Base-by-base conservation (phyloP, 2,797 vertebrate species). In the Pangasius sanitwongsei region DNA sequence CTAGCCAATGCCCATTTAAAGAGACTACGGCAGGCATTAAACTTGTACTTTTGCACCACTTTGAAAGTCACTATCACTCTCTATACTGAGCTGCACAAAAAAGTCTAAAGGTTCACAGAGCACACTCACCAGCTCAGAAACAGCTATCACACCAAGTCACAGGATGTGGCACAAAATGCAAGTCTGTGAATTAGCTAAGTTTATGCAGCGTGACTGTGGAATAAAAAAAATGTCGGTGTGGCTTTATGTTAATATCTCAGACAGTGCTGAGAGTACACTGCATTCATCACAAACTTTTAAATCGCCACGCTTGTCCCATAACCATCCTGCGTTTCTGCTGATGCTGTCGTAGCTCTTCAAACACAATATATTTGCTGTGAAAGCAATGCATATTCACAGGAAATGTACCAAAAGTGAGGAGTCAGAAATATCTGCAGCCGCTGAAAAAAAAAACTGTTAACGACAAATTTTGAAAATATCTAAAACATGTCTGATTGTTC, bases 231-330 rank as follows among this genome's bases (percentile, higher is more conserved):
- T 86, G 87, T 90, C 83, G 74, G 91, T 89, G 84, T 86, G 85
- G 85, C 70, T 81, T 93, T 92, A 92, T 90, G 88, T 89, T 87
- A 92, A 93, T 92, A 93, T 91, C 83, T 86, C 86, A 11, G 88
- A 85, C 80, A 31, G 72, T 61, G 87, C 69, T 78, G 81, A 88
- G 65, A 88, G 87, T 69, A 77, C 88, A 83, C 91, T 89, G 90
- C 50, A 89, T 86, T 74, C 70, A 87, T 93, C 88, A 86, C 80
- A 83, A 89, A 69, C 57, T 81, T 37, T 87, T 69, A 89, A 88
- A 94, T 95, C 57, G 15, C 59, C 93, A 94, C 93, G 90, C 92
- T 89, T 93, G 89, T 90, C 91, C 83, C 90, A 93, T 91, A 92
- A 90, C 90, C 90, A 80, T 89, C 88, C 50, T 84, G 28, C 34